phyloP scores from a whole-genome alignment of 2,113 vertebrate species.

The Agapornis roseicollis region DNA sequence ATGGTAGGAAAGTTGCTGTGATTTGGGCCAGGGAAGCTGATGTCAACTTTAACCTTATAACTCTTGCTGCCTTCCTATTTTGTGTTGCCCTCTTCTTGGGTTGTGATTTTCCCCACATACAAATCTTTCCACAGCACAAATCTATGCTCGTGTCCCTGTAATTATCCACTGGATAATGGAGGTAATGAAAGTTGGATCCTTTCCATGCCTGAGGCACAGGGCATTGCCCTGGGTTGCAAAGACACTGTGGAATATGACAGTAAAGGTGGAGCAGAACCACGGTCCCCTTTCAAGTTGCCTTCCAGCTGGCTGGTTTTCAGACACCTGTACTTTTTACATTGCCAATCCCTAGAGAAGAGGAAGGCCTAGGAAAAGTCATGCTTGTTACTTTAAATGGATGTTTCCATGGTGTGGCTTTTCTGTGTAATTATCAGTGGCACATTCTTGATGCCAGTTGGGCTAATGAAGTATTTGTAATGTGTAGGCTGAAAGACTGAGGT shows the following conservation, averaged over 20 bases:
- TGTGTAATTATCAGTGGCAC: neutral
- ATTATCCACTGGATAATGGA: too few species aligned
- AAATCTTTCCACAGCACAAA: too few species aligned
- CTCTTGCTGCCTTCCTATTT: neutral
- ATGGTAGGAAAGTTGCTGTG: neutral
- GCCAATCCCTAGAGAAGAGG: neutral
- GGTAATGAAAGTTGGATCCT: too few species aligned
- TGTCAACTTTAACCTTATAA: accelerated
- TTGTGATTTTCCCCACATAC: too few species aligned
- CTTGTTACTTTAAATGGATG: neutral
- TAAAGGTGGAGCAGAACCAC: too few species aligned
- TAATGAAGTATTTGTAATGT: neutral
- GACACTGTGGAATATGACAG: too few species aligned
- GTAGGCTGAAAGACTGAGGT: neutral
- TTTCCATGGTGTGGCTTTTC: neutral
- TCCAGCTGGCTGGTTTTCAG: neutral
- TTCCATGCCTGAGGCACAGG: too few species aligned
- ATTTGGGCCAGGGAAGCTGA: neutral
- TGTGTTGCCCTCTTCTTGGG: neutral
- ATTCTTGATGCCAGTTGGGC: accelerated
- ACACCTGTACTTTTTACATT: neutral
- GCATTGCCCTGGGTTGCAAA: too few species aligned
- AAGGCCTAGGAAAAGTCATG: neutral
- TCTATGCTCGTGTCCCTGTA: too few species aligned
- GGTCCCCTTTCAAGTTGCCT: too few species aligned